A percentile compares a stretch with the other conserved stretches of the same genome.
phyloP scores from a whole-genome alignment of 2,113 vertebrate genomes.

The Rhinopomastus cyanomelas region DNA sequence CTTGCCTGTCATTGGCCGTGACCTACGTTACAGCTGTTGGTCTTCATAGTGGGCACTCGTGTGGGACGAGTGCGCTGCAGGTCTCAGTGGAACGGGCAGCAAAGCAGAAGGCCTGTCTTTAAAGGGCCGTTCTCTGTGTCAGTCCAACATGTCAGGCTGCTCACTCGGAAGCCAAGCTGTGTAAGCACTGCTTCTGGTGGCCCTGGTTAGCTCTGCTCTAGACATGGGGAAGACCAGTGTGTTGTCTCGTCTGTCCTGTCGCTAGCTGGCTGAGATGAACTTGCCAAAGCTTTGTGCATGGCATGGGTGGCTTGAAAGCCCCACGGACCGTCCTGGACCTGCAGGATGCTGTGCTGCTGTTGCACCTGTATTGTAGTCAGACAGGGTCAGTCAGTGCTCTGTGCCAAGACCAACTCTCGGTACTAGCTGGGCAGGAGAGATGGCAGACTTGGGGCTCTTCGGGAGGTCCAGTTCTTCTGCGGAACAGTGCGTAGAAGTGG shows the following conservation, averaged over 20 bases:
- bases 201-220: neutral
- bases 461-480: neutral
- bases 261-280: neutral
- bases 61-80: neutral
- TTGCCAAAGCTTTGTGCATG: neutral
- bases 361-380: neutral
- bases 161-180: neutral
- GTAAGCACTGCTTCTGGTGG: neutral
- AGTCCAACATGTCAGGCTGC: neutral
- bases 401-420: accelerated
- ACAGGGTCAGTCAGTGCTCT: neutral
- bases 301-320: neutral
- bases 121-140: neutral
- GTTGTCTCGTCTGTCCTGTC: neutral
- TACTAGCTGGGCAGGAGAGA: neutral
- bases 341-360: neutral
- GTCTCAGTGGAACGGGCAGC: neutral
- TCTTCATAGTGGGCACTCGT: accelerated
- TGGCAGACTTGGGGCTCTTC: neutral
- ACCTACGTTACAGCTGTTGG: neutral
- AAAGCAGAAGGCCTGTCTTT: neutral
- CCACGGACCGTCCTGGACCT: neutral
- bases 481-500: neutral
- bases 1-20: neutral
- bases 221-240: no score